Evolutionary conservation across 2,797 vertebrate species (phyloP), one percentile per base, ranked within the genome.

Genomic region (Brachyalestes nurse): DNA sequence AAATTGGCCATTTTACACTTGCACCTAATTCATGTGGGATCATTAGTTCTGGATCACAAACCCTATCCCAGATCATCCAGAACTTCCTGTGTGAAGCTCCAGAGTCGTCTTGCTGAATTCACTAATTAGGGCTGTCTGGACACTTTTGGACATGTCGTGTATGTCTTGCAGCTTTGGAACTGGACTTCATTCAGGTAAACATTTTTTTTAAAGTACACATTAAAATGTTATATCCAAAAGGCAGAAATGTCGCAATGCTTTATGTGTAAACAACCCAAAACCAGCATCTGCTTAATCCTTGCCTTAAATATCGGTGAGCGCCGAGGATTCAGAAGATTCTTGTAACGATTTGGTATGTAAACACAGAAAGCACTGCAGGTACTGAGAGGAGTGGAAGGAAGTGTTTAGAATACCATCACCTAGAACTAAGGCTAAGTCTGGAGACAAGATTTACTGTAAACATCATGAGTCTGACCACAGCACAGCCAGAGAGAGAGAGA

Each of bases 371-470:
- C 49, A 17, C 34, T 55, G 79, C 73, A 70, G 57, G 64, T 53
- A 53, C 42, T 5, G 49, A 40, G 62, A 51, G 21, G 17, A 38
- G 23, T 25, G 49, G 58, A 17, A 74, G 70, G 45, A 12, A 40
- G 57, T 9, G 14, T 77, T 61, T 61, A 16, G 38, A 78, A 47
- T 64, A 53, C 51, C 23, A 23, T 55, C 25, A 14, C 6, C n/a
- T 14, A 40, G 45, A 4, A 13, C 6, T 38, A 25, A 19, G 8
- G 9, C 34, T 62, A 51, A 53, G 47, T 23, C 45, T 72, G 45
- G 10, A 64, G 45, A 57, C 62, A 62, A 61, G 12, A 21, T 62
- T 38, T 79, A 66, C 47, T 58, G 28, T 62, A 73, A 25, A 80
- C 55, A 73, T 25, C 23, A 23, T 23, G 2, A 61, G 57, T 42